phyloP scores from a whole-genome alignment of 2,113 vertebrate genomes.

The Plecotus auritus region DNA sequence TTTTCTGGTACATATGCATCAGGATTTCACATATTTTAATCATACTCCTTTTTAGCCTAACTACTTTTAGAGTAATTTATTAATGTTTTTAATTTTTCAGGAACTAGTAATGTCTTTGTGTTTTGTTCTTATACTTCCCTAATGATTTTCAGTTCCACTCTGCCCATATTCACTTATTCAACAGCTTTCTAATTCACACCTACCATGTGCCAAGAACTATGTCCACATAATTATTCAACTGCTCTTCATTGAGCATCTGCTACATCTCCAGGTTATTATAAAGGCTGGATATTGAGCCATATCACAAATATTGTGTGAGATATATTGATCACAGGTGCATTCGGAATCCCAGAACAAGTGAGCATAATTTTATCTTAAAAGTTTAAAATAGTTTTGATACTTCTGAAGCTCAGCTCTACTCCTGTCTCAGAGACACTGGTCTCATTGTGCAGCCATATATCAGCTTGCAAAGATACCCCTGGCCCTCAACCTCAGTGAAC shows the following conservation, averaged over 20 bases:
- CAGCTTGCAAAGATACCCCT: neutral
- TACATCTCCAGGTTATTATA: neutral
- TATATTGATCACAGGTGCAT: neutral
- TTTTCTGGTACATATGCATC: neutral
- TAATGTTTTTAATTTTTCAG: neutral
- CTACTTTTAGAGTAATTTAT: neutral
- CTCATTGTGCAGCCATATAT: neutral
- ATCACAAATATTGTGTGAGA: neutral
- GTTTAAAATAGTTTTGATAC: neutral
- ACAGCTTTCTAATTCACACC: neutral
- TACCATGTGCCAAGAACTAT: neutral
- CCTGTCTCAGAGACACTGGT: neutral
- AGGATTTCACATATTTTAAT: neutral
- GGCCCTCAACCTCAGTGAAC: neutral
- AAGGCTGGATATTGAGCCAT: neutral
- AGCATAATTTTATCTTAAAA: neutral
- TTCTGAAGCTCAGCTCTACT: neutral
- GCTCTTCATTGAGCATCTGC: neutral
- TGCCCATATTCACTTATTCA: neutral
- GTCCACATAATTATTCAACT: neutral
- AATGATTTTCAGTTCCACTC: neutral
- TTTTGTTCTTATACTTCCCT: neutral
- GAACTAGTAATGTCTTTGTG: neutral
- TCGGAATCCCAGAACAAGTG: neutral
- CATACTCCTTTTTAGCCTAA: neutral